phyloP scores from a whole-genome alignment of 2,113 vertebrate species.

The Xiphophorus maculatus region DNA sequence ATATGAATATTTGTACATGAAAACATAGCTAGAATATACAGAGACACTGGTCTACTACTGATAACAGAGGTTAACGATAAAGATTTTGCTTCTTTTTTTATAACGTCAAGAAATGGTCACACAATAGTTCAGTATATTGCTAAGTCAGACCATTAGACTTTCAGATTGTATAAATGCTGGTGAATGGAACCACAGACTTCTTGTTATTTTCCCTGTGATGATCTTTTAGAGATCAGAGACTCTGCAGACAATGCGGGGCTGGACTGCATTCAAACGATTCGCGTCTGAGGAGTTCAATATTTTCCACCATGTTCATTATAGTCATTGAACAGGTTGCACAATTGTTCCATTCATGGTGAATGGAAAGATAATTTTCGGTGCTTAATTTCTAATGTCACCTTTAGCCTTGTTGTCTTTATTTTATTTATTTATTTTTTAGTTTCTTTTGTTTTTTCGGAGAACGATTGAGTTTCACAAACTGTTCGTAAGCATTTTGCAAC shows the following conservation, averaged over 20 bases:
- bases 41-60: conserved; percentile 73
- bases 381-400: conserved; percentile 78
- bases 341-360: conserved; percentile 74
- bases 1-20: conserved; percentile 86
- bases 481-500: conserved; percentile 60
- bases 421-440: background rate
- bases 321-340: conserved; percentile 78
- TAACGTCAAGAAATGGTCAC: conserved; percentile 69
- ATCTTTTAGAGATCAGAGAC: conserved; percentile 50
- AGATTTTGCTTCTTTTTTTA: conserved; percentile 55
- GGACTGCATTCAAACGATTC: conserved; percentile 64
- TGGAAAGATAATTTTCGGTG: conserved; percentile 77
- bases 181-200: conserved; percentile 67
- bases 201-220: conserved; percentile 41
- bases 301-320: conserved; percentile 71
- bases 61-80: conserved; percentile 71
- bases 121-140: conserved; percentile 69
- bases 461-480: conserved; percentile 71
- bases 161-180: conserved; percentile 76
- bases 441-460: conserved; percentile 66
- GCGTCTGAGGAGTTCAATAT: conserved; percentile 67
- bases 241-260: conserved; percentile 47
- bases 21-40: conserved; percentile 79
- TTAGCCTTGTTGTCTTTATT: conserved; percentile 75
- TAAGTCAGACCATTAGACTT: conserved; percentile 67